phyloP scores from a whole-genome alignment of 2,797 vertebrate species.

The Sphaeramia orbicularis region DNA sequence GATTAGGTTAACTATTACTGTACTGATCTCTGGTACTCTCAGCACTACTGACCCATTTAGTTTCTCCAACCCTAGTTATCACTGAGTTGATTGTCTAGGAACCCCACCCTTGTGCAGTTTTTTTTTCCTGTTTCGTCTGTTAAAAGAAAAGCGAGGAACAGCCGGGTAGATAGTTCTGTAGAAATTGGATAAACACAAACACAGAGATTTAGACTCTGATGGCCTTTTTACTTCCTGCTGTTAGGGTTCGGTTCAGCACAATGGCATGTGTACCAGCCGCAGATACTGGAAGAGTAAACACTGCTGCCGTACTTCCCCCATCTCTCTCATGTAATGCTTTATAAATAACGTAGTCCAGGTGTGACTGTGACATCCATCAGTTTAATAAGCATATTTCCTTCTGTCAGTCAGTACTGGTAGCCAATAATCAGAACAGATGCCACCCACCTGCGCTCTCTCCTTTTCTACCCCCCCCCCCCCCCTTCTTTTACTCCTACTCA shows the following conservation, averaged over 20 bases:
- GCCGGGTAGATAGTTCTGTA: too few species aligned
- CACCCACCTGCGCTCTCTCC: slow-evolving; percentile 56
- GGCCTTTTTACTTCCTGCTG: not conserved
- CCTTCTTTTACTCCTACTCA: slow-evolving; percentile 52
- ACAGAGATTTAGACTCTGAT: not conserved
- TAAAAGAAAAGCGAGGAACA: too few species aligned
- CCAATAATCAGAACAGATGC: slow-evolving; percentile 54
- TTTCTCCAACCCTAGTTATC: not conserved
- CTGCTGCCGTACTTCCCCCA: slow-evolving; percentile 6
- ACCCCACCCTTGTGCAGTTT: not conserved
- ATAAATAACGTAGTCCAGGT: slow-evolving; percentile 33
- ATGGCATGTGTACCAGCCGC: slow-evolving; percentile 8
- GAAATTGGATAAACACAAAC: too few species aligned
- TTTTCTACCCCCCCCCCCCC: not conserved
- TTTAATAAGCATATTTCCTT: slow-evolving; percentile 39
- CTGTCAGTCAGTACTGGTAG: slow-evolving; percentile 40
- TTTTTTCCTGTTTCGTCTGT: not conserved
- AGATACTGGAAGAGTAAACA: slow-evolving; percentile 21
- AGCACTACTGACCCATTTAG: slow-evolving; percentile 46
- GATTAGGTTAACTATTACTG: slow-evolving; percentile 26
- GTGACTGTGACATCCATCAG: slow-evolving; percentile 43
- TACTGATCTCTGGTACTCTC: slow-evolving; percentile 15
- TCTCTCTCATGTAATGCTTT: slow-evolving; percentile 1
- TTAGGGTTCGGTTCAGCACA: not conserved
- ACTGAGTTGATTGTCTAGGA: slow-evolving; percentile 5